phyloP scores from a whole-genome alignment of 2,113 vertebrate species.

The Halichoerus grypus region DNA sequence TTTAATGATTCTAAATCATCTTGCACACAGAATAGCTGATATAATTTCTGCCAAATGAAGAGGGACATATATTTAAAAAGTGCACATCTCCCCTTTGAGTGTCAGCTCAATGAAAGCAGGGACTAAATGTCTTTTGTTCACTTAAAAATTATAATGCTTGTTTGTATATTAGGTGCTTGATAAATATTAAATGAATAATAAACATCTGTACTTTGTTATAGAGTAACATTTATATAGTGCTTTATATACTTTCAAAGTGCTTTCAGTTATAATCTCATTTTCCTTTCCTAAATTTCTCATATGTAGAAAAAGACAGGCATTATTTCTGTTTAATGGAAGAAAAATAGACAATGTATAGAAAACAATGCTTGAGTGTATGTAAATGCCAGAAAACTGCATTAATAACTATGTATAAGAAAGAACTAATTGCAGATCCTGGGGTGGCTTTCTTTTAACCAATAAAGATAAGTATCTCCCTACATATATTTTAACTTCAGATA shows the following conservation, averaged over 20 bases:
- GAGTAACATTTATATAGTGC: not conserved
- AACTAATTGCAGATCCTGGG: not conserved
- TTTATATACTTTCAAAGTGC: slow-evolving; percentile 13
- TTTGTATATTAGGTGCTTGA: not conserved
- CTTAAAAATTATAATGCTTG: not conserved
- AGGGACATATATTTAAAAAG: not conserved
- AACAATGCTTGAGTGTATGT: not conserved
- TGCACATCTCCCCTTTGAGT: not conserved
- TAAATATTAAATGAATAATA: slow-evolving; percentile 27
- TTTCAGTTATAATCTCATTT: slow-evolving; percentile 14
- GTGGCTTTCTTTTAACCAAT: not conserved
- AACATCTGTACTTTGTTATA: not conserved
- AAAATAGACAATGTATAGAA: not conserved
- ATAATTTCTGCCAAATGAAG: slow-evolving; percentile 1
- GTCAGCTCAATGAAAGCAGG: not conserved
- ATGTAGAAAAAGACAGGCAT: not conserved
- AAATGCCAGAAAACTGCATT: not conserved
- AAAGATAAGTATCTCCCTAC: not conserved
- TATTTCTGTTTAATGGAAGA: not conserved
- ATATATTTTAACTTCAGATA: not conserved
- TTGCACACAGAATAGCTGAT: not conserved
- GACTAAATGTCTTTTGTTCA: not conserved
- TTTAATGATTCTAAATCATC: not conserved
- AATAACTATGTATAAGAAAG: not conserved
- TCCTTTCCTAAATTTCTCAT: not conserved